Evolutionary conservation across 1,140 invertebrate genomes (phyloP), one percentile per base, ranked within the genome.

Genomic region (Steinernema khuongi): DNA sequence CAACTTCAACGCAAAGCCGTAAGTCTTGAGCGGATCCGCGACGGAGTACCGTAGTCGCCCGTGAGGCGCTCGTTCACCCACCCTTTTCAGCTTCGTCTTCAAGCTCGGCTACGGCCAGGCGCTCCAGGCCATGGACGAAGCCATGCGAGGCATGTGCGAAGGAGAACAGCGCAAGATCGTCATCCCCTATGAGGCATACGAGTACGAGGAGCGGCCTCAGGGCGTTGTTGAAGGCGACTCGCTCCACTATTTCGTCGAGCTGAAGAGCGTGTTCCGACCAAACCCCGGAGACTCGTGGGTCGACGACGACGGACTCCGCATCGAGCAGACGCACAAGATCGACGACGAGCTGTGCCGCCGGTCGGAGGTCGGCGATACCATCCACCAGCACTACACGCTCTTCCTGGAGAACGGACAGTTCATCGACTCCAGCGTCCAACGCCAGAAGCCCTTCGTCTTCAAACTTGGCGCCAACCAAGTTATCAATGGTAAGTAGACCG

Each of bases 401-500:
- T 67, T 84, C 68, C 79, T 88, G 17, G 85, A 87, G 76, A 85
- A 88, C 79, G 88, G 88, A 17, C 85, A 80, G 67, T 87, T 88
- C 71, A 86, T 88, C 84, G 88, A 88, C 75, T 88, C 87, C 74
- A 87, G 86, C 73, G 79, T 87, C 76, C 80, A 82, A n/a, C 82
- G 87, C 28, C 85, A 85, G 70, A 77, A 86, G 67, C 87, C 88
- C 31, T 88, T 88, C 80, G 79, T 83, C 14, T 88, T 88, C 79
- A 87, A 86, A 33, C 79, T 88, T n/a, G 88, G 87, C 22, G 77
- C 81, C 32, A 87, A 87, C 36, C 88, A 88, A 78, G 87, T 87
- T 7, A 87, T n/a, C n/a, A n/a, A n/a, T n/a, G n/a, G 86, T 66
- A 87, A 87, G 77, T 86, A 86, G 22, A 18, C 22, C 1, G 19